Percentiles rank a stretch among this genome's conserved stretches.
These are phyloP conservation scores for Pseudopleuronectes americanus DNA, from an alignment of 2,797 vertebrate species.

Conservation along the genomic window DNA sequence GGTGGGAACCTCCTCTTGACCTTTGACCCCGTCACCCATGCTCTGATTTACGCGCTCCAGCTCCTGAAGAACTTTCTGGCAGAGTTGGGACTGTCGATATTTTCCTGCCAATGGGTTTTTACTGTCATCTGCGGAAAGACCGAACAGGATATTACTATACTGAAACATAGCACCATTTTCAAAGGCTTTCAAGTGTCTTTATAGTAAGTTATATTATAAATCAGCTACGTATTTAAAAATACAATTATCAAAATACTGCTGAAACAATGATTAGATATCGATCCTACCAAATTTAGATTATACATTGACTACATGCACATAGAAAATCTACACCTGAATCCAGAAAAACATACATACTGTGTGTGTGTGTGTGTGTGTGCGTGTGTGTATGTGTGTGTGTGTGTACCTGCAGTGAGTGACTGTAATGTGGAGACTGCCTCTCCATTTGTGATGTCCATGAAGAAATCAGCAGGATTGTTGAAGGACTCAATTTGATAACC, in stretches of 20 bases:
- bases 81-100: constrained; percentile 74
- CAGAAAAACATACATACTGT: no score
- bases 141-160: neutral
- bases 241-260: no score
- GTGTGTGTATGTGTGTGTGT: neutral
- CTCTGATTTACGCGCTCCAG: constrained; percentile 57
- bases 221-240: neutral
- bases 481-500: constrained; percentile 82
- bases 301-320: no score
- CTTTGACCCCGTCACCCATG: neutral
- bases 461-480: constrained; percentile 86
- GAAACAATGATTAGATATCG: no score
- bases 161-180: no score
- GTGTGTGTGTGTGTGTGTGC: constrained; percentile 1
- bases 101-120: constrained; percentile 60
- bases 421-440: constrained; percentile 51
- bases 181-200: no score
- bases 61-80: constrained; percentile 64
- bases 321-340: no score
- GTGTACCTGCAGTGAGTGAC: constrained; percentile 49
- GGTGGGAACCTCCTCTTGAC: constrained; percentile 11
- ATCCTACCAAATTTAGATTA: no score
- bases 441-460: constrained; percentile 85
- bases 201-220: neutral
- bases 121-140: constrained; percentile 31